Conservation (phyloP, 2,113 vertebrate species). For the Pteropus alecto region DNA sequence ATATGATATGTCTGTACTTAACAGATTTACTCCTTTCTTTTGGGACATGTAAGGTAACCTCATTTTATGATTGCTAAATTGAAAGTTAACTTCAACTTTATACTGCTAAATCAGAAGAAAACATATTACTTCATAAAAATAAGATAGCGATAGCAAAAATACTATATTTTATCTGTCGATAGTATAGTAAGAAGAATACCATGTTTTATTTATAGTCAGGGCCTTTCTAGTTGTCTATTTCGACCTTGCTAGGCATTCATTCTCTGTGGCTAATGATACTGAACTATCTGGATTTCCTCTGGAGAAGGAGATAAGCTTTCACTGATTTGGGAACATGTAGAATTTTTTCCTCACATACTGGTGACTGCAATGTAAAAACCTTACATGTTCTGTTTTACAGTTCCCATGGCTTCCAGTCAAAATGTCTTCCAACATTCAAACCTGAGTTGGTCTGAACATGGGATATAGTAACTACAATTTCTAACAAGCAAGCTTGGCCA, state of each 20-base stretch:
- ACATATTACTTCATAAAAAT: not conserved
- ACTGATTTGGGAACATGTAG: not conserved
- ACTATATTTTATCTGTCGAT: not conserved
- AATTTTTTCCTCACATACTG: not conserved
- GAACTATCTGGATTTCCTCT: not conserved
- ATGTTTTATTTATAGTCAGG: not conserved
- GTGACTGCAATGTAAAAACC: not conserved
- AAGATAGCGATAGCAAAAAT: not conserved
- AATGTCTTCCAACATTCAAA: not conserved
- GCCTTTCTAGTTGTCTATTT: not conserved
- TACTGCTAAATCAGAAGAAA: conserved; percentile 24
- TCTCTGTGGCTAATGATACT: not conserved
- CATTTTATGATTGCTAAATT: not conserved
- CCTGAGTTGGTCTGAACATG: not conserved
- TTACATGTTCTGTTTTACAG: not conserved
- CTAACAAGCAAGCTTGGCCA: not conserved
- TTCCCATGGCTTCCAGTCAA: not conserved
- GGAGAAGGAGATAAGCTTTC: not conserved
- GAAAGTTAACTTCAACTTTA: not conserved
- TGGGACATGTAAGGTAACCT: not conserved
- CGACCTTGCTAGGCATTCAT: not conserved
- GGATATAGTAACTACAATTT: not conserved
- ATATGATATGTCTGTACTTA: not conserved
- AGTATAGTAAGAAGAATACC: not conserved
- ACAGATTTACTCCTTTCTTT: not conserved